Evolutionary conservation across 2,888 invertebrate species (phyloP), one percentile per base, ranked within the genome.

Genomic region (Mimumesa dahlbomi): DNA sequence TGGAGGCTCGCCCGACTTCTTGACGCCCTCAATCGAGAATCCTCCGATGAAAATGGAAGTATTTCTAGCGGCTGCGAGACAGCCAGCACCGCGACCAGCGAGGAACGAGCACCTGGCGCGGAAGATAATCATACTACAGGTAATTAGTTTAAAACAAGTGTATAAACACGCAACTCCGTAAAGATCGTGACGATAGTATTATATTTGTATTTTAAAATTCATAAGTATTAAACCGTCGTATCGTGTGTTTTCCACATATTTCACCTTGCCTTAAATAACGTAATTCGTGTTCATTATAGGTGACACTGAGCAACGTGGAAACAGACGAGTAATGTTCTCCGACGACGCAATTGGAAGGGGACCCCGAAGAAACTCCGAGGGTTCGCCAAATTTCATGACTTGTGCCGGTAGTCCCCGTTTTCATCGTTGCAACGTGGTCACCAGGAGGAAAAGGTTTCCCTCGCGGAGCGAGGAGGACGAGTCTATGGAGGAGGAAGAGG

Each of bases 61-160:
- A 93, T 95, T 85, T 95, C 95, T 73, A 95, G 95, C 84, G 95
- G 95, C 77, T 95, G 95, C 88, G 95, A 95, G 90, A 94, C 94
- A 11, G 94, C 94, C 50, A 94, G 94, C 88, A 94, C 94, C 6
- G 93, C 87, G 6, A 89, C 89, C 53, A 89, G 89, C 78, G 89
- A 89, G 43, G 89, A 89, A 49, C 82, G 89, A 52, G 85, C 85
- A 18, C 85, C 84, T 0, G 84, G 85, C 7, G 71, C 79, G 18
- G 87, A 88, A 52, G 88, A 89, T 50, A 82, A 83, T 36, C 84
- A 85, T 34, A 54, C 75, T 3, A 13, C 73, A 57, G 76, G 80
- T n/a, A n/a, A n/a, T 80, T 4, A 56, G 53, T 62, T 34, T 34
- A 34, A 34, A 34, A 34, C n/a, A 34, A 34, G 2, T 34, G n/a